Evolutionary conservation across 37 sponge, comb jelly and placozoan genomes (phyloP), one percentile per base, ranked within the genome.

Genomic region (Aplysina aerophoba): DNA sequence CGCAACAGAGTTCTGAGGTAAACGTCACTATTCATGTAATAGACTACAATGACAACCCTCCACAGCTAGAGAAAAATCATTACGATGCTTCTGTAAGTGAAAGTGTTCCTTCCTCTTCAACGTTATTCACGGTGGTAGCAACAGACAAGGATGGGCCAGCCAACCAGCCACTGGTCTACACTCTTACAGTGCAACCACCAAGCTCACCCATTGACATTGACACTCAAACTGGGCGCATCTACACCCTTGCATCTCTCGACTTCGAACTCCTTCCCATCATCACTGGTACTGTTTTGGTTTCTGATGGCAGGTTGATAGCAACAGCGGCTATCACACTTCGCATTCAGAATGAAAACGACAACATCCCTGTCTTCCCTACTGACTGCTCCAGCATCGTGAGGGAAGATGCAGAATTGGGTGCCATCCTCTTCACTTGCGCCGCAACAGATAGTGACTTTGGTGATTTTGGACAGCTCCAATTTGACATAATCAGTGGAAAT

Each of bases 321-420:
- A 75, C n/a, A 75, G 53, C 78, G 5, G 54, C 38, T 31, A 5
- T 75, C 38, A 25, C 78, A 16, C 37, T 75, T 40, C n/a, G 39
- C 24, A 36, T 75, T 31, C 54, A 75, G n/a, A 75, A 75, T 41
- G 78, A 39, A 30, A 84, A 84, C 34, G 85, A 84, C 38, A 50
- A 73, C 40, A 17, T 3, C 3, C 85, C 85, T 55, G 33, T 84
- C 15, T 84, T 84, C 38, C 25, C 22, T 15, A 15, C 59, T 4
- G 78, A 75, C 44, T 75, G 78, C 41, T 50, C n/a, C 16, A 50
- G 22, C 44, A 75, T 13, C 19, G 54, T 75, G 37, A 17, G 1
- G 20, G 78, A 75, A 41, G 37, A 36, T 44, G 14, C 21, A 22
- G 54, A 17, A 14, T n/a, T 75, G 37, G 54, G 78, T 2, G 25